phyloP scores from a whole-genome alignment of 2,113 vertebrate genomes.

The Oostethus manadensis region DNA sequence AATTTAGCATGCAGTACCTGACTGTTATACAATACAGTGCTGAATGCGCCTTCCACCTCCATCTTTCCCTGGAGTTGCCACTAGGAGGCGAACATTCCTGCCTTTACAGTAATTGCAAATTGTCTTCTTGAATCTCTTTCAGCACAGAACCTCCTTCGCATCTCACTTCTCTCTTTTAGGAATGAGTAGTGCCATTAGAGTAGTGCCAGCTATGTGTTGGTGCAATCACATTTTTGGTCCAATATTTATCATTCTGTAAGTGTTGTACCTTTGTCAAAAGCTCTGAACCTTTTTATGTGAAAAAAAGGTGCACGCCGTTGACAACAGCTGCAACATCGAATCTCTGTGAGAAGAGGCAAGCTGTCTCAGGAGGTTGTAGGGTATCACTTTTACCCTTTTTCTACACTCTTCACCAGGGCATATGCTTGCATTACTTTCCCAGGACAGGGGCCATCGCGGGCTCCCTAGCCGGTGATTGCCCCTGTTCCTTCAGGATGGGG shows the following conservation, averaged over 20 bases:
- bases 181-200: neutral
- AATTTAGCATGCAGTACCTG: neutral
- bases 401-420: conserved; percentile 73
- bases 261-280: conserved; percentile 28
- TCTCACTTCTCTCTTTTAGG: conserved; percentile 11
- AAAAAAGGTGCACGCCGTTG: conserved; percentile 28
- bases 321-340: conserved; percentile 36
- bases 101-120: conserved; percentile 85
- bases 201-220: conserved; percentile 10
- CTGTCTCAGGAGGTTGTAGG: conserved; percentile 13
- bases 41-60: neutral
- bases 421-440: conserved; percentile 88
- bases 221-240: neutral
- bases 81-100: conserved; percentile 84
- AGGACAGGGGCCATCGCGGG: conserved; percentile 52
- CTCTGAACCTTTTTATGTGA: conserved; percentile 25
- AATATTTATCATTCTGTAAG: conserved; percentile 6
- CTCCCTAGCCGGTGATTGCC: conserved; percentile 78
- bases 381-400: conserved; percentile 17
- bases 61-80: conserved; percentile 42
- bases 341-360: conserved; percentile 12
- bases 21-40: neutral
- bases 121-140: conserved; percentile 8
- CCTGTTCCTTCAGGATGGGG: conserved; percentile 57
- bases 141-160: conserved; percentile 6